Evolutionary conservation across 1,140 invertebrate genomes (phyloP).

Genomic region (Oedothorax gibbosus): DNA sequence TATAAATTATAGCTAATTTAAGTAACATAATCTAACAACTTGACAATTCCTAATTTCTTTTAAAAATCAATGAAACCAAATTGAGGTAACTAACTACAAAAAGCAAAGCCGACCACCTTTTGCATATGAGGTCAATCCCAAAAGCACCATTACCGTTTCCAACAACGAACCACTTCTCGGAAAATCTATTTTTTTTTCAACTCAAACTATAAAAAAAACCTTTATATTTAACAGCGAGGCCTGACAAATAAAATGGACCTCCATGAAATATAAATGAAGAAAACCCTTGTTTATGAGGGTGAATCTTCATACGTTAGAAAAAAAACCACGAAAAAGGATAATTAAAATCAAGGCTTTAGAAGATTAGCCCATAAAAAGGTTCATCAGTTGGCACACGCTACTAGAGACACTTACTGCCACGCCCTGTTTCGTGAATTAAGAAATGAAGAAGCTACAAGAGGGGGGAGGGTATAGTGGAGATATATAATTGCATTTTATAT

Average conservation of each 20-base stretch:
- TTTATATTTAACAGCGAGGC: slow-evolving; percentile 25
- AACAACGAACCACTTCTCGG: not conserved
- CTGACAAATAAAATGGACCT: slow-evolving; percentile 23
- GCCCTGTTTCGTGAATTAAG: slow-evolving; percentile 47
- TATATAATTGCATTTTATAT: slow-evolving; percentile 56
- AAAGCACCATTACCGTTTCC: not conserved
- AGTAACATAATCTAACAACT: too few species aligned
- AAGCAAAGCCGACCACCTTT: too few species aligned
- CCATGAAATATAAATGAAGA: slow-evolving; percentile 49
- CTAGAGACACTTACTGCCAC: not conserved
- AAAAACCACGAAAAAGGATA: slow-evolving; percentile 24
- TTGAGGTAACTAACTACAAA: too few species aligned
- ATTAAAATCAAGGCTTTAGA: slow-evolving; percentile 33
- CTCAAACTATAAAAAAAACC: not conserved
- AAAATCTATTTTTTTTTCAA: slow-evolving; percentile 12
- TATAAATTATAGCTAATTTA: too few species aligned
- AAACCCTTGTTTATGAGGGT: slow-evolving; percentile 36
- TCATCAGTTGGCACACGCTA: not conserved
- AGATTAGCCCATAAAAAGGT: not conserved
- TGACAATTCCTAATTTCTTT: too few species aligned
- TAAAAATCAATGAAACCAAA: too few species aligned
- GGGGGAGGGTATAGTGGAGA: not conserved
- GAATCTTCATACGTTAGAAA: not conserved
- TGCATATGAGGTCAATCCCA: not conserved
- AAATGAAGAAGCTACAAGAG: slow-evolving; percentile 32